Conservation (phyloP, 2,797 vertebrate genomes). For the Nyctibius grandis region DNA sequence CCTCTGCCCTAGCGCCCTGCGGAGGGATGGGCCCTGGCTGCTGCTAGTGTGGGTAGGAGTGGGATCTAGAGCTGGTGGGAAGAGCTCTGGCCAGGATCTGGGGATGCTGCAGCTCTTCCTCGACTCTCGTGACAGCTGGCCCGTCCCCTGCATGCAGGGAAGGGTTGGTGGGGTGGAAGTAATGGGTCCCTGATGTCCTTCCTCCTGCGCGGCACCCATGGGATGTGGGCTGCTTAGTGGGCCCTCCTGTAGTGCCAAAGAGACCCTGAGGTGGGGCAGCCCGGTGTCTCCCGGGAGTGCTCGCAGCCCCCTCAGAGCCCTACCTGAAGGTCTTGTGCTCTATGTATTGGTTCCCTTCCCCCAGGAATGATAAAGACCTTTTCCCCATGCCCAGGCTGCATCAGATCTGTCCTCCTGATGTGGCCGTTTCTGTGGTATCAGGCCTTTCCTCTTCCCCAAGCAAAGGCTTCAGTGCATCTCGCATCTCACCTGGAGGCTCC, state of each 20-base stretch:
- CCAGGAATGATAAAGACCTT: neutral
- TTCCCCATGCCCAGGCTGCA: neutral
- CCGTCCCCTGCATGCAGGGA: neutral
- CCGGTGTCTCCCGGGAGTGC: rapidly evolving
- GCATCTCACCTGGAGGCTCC: neutral
- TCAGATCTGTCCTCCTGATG: neutral
- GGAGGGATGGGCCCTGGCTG: neutral
- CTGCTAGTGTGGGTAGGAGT: neutral
- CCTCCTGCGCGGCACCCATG: rapidly evolving
- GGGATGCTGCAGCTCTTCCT: neutral
- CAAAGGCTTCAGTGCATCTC: neutral
- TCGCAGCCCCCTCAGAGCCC: neutral
- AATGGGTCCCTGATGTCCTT: neutral
- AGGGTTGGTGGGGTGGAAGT: neutral
- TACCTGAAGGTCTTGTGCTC: neutral
- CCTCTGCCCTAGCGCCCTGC: neutral
- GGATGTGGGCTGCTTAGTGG: neutral
- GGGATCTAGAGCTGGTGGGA: neutral
- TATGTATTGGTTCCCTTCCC: neutral
- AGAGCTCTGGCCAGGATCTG: neutral
- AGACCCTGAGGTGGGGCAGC: neutral
- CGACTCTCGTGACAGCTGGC: neutral
- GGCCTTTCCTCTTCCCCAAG: neutral
- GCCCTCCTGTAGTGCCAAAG: conserved; percentile 36
- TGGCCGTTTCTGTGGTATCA: neutral